These are phyloP conservation scores for Nephrotoma appendiculata DNA, from an alignment of 2,888 invertebrate species.

Conservation along the genomic window DNA sequence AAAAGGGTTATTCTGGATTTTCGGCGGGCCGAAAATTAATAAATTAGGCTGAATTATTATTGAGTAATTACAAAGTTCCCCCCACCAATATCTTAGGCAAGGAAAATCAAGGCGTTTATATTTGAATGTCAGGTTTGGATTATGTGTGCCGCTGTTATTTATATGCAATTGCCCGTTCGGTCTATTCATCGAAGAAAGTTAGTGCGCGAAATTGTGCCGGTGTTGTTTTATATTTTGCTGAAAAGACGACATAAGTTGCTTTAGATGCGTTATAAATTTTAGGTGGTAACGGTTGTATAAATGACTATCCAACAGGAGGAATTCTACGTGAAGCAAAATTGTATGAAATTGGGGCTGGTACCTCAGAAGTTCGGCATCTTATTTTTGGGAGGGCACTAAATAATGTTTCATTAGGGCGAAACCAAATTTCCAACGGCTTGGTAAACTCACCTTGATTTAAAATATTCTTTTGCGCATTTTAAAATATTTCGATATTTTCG, in stretches of 20 bases:
- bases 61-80: slow-evolving; percentile 83
- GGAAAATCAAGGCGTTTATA: slow-evolving; percentile 85
- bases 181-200: slow-evolving; percentile 52
- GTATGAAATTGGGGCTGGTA: no score
- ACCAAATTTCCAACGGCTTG: no score
- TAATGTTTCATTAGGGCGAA: no score
- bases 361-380: slow-evolving; percentile 37
- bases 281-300: slow-evolving; percentile 96
- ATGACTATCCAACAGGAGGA: slow-evolving; percentile 91
- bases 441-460: no score
- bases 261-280: slow-evolving; percentile 91
- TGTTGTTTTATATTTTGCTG: slow-evolving; percentile 79
- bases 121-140: slow-evolving; percentile 93
- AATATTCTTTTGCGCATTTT: no score
- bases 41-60: slow-evolving; percentile 92
- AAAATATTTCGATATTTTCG: no score
- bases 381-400: slow-evolving; percentile 82
- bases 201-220: slow-evolving; percentile 92
- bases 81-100: slow-evolving; percentile 72
- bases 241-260: slow-evolving; percentile 78
- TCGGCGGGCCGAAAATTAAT: slow-evolving; percentile 74
- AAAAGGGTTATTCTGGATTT: slow-evolving; percentile 81
- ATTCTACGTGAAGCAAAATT: slow-evolving; percentile 12
- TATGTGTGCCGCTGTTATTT: slow-evolving; percentile 81
- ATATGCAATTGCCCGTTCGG: slow-evolving; percentile 76